Conservation (phyloP, 2,113 vertebrate species). For the Tympanuchus pallidicinctus region DNA sequence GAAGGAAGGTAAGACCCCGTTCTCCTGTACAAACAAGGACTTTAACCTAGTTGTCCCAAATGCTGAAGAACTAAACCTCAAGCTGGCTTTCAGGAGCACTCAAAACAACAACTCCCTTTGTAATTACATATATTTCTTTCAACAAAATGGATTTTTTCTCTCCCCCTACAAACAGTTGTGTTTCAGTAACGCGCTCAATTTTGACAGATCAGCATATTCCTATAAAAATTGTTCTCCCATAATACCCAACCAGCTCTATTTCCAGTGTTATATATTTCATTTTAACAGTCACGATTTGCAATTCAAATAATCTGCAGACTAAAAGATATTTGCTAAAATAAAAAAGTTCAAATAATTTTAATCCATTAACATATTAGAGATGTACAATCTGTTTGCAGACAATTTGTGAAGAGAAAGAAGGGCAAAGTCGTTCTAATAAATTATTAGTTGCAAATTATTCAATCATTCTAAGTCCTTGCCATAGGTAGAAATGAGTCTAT, state of each 20-base stretch:
- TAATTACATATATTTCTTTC: not conserved
- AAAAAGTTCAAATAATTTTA: constrained; percentile 40
- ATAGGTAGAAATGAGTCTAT: not conserved
- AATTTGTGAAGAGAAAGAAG: constrained; percentile 39
- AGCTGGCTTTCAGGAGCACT: not conserved
- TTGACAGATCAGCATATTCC: not conserved
- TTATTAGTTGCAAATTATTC: constrained; percentile 42
- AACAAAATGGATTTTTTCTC: not conserved
- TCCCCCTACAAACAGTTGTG: not conserved
- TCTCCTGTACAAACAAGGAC: not conserved
- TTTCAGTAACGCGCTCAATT: not conserved
- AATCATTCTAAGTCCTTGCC: not conserved
- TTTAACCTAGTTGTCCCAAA: not conserved
- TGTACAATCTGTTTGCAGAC: constrained; percentile 46
- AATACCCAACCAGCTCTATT: constrained; percentile 25
- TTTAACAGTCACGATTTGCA: constrained; percentile 32
- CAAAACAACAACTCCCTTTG: not conserved
- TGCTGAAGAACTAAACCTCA: not conserved
- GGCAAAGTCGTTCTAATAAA: constrained; percentile 48
- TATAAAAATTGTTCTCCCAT: not conserved
- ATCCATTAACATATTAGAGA: constrained; percentile 33
- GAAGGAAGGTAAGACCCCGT: not conserved
- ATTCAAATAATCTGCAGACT: constrained; percentile 40
- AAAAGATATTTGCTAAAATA: constrained; percentile 41
- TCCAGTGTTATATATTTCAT: constrained; percentile 29